Percentiles rank a stretch among this genome's conserved stretches.
Conservation (phyloP, 2,888 invertebrate genomes). For the Orthonychiurus folsomi region DNA sequence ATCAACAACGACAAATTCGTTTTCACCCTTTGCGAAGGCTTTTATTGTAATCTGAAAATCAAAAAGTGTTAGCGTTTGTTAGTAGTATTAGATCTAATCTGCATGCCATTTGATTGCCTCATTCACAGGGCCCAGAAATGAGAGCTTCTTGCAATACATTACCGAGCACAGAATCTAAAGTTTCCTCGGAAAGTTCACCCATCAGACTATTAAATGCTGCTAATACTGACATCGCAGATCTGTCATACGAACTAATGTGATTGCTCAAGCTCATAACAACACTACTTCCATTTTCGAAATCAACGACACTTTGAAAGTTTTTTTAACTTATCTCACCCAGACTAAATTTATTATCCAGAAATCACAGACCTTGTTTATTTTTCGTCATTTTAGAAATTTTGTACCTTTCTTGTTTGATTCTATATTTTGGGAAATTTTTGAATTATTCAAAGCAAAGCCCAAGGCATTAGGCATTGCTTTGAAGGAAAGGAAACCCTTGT, state of each 20-base stretch:
- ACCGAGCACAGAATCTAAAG: not conserved
- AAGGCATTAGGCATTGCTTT: no score
- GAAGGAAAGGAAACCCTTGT: no score
- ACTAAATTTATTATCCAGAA: not conserved
- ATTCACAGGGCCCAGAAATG: slow-evolving; percentile 32
- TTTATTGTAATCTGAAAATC: not conserved
- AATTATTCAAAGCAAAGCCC: not conserved
- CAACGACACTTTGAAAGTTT: not conserved
- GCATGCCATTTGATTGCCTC: no score
- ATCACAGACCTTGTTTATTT: not conserved
- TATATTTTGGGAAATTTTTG: not conserved
- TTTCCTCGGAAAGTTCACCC: not conserved
- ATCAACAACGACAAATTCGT: not conserved
- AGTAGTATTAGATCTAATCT: no score
- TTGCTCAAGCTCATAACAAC: not conserved
- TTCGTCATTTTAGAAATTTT: no score
- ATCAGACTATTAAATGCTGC: not conserved
- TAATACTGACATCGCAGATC: not conserved
- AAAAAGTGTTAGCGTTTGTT: not conserved
- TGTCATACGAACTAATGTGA: not conserved
- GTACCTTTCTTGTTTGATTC: no score
- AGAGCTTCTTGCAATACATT: slow-evolving; percentile 26
- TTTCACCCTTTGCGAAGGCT: not conserved
- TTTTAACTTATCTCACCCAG: not conserved
- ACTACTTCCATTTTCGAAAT: not conserved